A percentile compares a stretch with the other conserved stretches of the same genome.
Conservation (phyloP, 2,888 invertebrate species). For the Lissonota sp. region DNA sequence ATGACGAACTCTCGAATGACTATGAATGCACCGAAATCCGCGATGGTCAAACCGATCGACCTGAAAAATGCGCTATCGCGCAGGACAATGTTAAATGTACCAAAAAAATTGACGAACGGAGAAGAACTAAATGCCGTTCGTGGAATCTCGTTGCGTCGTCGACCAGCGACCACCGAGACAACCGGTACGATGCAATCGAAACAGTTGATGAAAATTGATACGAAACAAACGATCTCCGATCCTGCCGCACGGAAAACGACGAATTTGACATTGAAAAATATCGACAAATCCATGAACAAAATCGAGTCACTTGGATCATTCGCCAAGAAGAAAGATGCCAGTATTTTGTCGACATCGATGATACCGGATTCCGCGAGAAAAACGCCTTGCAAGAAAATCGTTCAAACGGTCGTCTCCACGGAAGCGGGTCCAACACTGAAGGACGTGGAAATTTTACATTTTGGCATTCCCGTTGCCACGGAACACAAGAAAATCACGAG, state of each 20-base stretch:
- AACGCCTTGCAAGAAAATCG: conserved; percentile 52
- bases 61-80: too few species aligned
- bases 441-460: conserved; percentile 73
- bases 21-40: conserved; percentile 2
- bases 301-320: not conserved
- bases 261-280: not conserved
- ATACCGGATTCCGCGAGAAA: conserved; percentile 33
- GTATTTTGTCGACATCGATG: conserved; percentile 13
- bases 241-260: not conserved
- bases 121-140: too few species aligned
- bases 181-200: too few species aligned
- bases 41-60: too few species aligned
- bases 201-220: not conserved
- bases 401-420: conserved; percentile 70
- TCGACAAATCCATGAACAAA: conserved; percentile 3
- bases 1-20: conserved; percentile 24
- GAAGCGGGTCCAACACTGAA: conserved; percentile 71
- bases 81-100: too few species aligned
- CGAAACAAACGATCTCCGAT: not conserved
- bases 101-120: too few species aligned
- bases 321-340: conserved; percentile 22
- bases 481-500: conserved; percentile 67
- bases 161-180: too few species aligned
- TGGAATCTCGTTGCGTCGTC: too few species aligned
- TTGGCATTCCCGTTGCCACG: conserved; percentile 72